Evolutionary conservation across 2,888 invertebrate genomes (phyloP).

Genomic region (Yponomeuta sedellus): DNA sequence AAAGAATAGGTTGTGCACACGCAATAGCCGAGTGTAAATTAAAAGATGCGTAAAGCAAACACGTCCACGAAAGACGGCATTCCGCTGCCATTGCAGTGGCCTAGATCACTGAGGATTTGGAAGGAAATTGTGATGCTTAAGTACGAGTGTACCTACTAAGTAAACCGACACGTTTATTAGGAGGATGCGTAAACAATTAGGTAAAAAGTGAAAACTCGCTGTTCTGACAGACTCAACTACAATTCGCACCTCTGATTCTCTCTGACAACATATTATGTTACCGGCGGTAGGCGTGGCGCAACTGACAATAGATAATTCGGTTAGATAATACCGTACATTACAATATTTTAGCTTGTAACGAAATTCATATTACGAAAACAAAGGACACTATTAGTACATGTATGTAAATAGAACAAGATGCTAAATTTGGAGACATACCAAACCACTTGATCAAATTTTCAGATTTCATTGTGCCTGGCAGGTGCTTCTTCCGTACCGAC

Average conservation of each 20-base stretch:
- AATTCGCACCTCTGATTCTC: constrained; percentile 39
- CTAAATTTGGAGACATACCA: too few species aligned
- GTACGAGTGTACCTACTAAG: background rate
- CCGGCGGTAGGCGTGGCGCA: constrained; percentile 19
- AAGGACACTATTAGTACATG: too few species aligned
- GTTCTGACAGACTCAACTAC: constrained; percentile 23
- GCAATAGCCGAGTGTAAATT: too few species aligned
- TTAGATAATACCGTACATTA: constrained; percentile 33
- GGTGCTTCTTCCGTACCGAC: too few species aligned
- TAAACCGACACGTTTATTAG: background rate
- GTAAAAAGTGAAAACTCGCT: constrained; percentile 34
- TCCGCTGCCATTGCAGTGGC: too few species aligned
- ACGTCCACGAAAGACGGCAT: too few species aligned
- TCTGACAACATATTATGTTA: constrained; percentile 15
- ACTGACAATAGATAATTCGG: constrained; percentile 23
- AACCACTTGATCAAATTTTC: too few species aligned
- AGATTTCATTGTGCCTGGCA: too few species aligned
- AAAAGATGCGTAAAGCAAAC: too few species aligned
- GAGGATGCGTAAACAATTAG: constrained; percentile 30
- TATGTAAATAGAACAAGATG: too few species aligned
- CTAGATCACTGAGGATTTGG: background rate
- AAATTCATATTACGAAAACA: too few species aligned
- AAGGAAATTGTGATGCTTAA: background rate
- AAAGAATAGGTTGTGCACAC: too few species aligned
- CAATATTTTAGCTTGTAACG: constrained; percentile 5